Base-by-base conservation (phyloP, 2,797 vertebrate species). In the Thaleichthys pacificus region DNA sequence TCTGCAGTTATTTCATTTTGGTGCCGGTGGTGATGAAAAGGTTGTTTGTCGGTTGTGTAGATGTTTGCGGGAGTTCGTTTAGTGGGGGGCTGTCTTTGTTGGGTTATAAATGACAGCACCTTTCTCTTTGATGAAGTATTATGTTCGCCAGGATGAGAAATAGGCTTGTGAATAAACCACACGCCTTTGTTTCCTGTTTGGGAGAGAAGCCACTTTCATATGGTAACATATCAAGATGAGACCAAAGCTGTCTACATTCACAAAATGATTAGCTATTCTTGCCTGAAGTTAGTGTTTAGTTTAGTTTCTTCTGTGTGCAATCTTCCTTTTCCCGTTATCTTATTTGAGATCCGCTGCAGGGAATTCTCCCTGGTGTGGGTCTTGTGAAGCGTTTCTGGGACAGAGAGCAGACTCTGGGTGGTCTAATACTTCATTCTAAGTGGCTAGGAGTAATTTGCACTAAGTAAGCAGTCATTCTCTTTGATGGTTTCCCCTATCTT, bases 101-200 rank as follows among this genome's bases (percentile, higher is more conserved):
- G 72, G 17, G 2, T 49, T 17, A 74, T 60, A 79, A 69, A 42
- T 76, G 58, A 73, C 66, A 80, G 69, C 67, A 35, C 61, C 63
- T 66, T n/a, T 68, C 72, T 72, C 74, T 70, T 22, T 0, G 65
- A 42, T 70, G 67, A 72, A 2, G 3, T 35, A 69, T 68, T 71
- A 79, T 21, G 66, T n/a, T 68, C 26, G 77, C 28, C 69, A 67
- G 70, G 64, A 75, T 77, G 64, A 66, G 49, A n/a, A 42, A 66
- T 28, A 72, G 8, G 4, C 57, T 8, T 5, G 32, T 72, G 24
- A 21, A 73, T 82, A 32, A 32, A 32, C 32, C 5, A 32, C 32
- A 32, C 32, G 82, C 81, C 65, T 72, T 82, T 57, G 71, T 60
- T 71, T 72, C 62, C 62, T 11, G 51, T 78, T 38, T 80, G 65